Evolutionary conservation across 1,140 invertebrate genomes (phyloP).

Genomic region (Drosophila eugracilis): DNA sequence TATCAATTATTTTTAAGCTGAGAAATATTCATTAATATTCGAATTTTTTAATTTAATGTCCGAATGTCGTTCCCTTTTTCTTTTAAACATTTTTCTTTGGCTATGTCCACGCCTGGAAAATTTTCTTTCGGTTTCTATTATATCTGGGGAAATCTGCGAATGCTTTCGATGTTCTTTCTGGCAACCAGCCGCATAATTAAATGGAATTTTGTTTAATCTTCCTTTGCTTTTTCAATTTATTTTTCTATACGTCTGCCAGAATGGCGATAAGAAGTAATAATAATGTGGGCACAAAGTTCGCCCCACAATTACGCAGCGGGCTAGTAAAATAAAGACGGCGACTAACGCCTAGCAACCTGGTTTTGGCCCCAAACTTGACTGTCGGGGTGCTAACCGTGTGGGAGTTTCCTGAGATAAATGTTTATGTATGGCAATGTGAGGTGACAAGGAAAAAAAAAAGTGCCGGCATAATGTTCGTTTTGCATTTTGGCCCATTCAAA

Average conservation of each 20-base stretch:
- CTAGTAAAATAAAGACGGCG: constrained; percentile 12
- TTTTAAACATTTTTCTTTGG: constrained; percentile 43
- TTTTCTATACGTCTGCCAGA: constrained; percentile 35
- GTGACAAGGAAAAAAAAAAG: constrained; percentile 33
- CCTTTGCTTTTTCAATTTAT: constrained; percentile 17
- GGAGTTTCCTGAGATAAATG: constrained; percentile 14
- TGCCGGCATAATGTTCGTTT: constrained; percentile 35
- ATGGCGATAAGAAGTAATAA: constrained; percentile 51
- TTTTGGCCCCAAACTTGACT: constrained; percentile 2
- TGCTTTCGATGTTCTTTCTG: constrained; percentile 7
- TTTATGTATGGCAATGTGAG: constrained; percentile 1
- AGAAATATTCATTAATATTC: neutral
- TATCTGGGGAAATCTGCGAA: neutral
- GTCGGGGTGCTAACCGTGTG: constrained; percentile 11
- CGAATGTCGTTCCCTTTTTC: neutral
- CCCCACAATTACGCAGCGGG: constrained; percentile 59
- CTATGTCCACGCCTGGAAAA: constrained; percentile 46
- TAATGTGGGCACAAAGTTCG: constrained; percentile 47
- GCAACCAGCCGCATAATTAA: constrained; percentile 19
- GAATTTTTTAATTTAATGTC: too few relatives aligned
- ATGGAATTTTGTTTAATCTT: constrained; percentile 30
- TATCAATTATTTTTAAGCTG: neutral
- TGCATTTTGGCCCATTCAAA: constrained; percentile 24
- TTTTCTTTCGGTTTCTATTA: constrained; percentile 32
- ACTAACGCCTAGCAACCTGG: constrained; percentile 63